Base-by-base conservation (phyloP, 2,797 vertebrate genomes). In the Taenioides sp. region DNA sequence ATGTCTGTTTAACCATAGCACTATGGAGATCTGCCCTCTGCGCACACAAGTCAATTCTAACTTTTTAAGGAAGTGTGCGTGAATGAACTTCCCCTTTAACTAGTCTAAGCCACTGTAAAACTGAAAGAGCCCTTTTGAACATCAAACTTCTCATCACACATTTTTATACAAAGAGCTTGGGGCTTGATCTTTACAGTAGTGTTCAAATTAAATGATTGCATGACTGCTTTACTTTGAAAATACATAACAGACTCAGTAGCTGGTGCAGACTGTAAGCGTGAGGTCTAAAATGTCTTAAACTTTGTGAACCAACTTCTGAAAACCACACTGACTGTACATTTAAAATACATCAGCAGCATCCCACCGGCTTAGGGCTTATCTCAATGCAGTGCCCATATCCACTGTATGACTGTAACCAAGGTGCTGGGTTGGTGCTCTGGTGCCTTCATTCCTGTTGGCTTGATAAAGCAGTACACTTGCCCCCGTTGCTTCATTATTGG, bases 361-460 rank as follows among this genome's bases (percentile, higher is more conserved):
- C 10, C 40, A 43, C 40, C 12, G 7, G 40, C 12, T 43, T 14
- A 43, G 11, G 40, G 40, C 40, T 43, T 43, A 43, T 22, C 9
- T 3, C 7, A 22, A n/a, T 55, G 52, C 52, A n/a, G 50, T 43
- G 40, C 12, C 20, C n/a, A n/a, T n/a, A 9, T 27, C 47, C 28
- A 43, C 40, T 40, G 37, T 37, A 28, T 31, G 43, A 70, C 55
- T 10, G 4, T 66, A 73, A 65, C 68, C 22, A 47, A 27, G 52
- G 61, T 23, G 34, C 61, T 34, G 59, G 28, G 60, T n/a, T 76
- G 40, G 61, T 78, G 61, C 34, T 79, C 72, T 62, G 27, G 63
- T 55, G 65, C 75, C 68, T 67, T 28, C 54, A 60, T 20, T 82
- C 65, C 76, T 73, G 76, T 63, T 84, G 70, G 71, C 49, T 72